Evolutionary conservation across 2,888 invertebrate genomes (phyloP).

Genomic region (Eilema depressum): DNA sequence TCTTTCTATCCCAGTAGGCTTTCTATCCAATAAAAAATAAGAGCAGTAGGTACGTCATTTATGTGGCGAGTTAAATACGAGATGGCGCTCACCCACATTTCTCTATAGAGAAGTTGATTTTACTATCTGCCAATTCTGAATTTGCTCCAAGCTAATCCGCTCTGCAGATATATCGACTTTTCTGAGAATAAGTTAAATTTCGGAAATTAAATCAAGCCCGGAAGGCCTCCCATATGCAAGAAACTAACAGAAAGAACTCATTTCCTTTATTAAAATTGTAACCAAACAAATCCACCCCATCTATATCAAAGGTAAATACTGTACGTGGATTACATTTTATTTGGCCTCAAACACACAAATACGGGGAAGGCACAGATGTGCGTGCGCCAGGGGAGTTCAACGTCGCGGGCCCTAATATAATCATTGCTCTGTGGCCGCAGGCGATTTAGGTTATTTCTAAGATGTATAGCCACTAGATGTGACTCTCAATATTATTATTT

Average conservation of each 20-base stretch:
- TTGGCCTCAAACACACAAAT: conserved; percentile 23
- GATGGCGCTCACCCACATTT: too few relatives aligned
- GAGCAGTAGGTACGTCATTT: too few relatives aligned
- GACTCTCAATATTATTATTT: too few relatives aligned
- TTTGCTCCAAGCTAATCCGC: not conserved
- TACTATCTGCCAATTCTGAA: not conserved
- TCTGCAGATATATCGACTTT: not conserved
- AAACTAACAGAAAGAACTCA: conserved; percentile 7
- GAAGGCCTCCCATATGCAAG: not conserved
- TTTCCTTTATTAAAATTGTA: conserved; percentile 18
- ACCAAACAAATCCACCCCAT: conserved; percentile 8
- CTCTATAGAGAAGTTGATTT: too few relatives aligned
- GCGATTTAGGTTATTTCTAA: conserved; percentile 28
- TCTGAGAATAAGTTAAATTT: not conserved
- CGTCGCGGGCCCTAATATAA: conserved; percentile 38
- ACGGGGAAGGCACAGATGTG: conserved; percentile 26
- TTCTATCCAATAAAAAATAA: too few relatives aligned
- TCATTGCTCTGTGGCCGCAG: conserved; percentile 46
- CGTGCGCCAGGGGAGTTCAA: conserved; percentile 27
- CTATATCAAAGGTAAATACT: conserved; percentile 25
- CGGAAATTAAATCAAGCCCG: not conserved
- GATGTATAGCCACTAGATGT: conserved; percentile 31
- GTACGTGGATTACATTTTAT: conserved; percentile 26
- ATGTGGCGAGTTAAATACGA: too few relatives aligned
- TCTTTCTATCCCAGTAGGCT: too few relatives aligned